Evolutionary conservation across 2,113 vertebrate species (phyloP).

Genomic region (Peromyscus polionotus): DNA sequence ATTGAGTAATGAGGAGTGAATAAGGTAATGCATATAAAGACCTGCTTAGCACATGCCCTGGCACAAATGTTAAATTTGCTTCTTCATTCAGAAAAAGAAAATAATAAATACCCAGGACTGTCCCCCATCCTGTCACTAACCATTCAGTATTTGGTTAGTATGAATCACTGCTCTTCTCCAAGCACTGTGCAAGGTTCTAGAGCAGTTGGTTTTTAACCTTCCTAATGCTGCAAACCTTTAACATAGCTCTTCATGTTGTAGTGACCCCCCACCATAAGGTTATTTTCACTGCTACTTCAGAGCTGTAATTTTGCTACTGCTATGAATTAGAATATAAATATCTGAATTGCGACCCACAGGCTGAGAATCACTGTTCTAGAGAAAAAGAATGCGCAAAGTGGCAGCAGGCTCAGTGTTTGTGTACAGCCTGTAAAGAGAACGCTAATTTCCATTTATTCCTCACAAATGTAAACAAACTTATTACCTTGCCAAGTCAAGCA

Average conservation of each 20-base stretch:
- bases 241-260: background rate
- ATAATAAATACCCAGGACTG: background rate
- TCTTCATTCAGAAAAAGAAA: background rate
- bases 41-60: background rate
- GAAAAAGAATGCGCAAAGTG: background rate
- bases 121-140: background rate
- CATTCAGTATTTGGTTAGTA: background rate
- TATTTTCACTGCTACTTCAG: background rate
- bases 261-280: background rate
- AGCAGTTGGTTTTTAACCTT: background rate
- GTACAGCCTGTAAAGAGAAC: background rate
- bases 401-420: background rate
- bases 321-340: background rate
- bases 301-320: background rate
- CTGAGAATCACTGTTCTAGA: background rate
- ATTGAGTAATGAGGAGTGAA: background rate
- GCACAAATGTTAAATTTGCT: background rate
- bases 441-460: background rate
- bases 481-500: background rate
- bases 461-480: background rate
- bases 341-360: background rate
- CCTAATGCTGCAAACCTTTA: background rate
- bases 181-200: background rate
- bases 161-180: background rate
- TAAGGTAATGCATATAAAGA: background rate